A percentile compares a stretch with the other conserved stretches of the same genome.
These are phyloP conservation scores for Rhabdomys pumilio DNA, from an alignment of 2,797 vertebrate species.

Conservation along the genomic window DNA sequence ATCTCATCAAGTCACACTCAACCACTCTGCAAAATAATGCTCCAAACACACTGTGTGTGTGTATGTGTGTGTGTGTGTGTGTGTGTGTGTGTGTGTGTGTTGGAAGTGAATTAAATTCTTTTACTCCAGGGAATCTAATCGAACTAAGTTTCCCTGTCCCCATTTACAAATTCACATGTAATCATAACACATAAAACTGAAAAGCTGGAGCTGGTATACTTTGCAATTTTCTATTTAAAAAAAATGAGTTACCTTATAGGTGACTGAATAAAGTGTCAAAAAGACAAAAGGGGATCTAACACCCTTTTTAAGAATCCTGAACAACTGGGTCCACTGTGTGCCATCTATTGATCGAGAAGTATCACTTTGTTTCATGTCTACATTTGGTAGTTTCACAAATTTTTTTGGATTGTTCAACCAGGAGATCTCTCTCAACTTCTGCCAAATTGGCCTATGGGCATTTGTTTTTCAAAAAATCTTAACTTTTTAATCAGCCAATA, in stretches of 20 bases:
- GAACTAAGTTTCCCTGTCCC: conserved; percentile 73
- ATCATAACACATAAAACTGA: conserved; percentile 39
- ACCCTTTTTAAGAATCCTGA: conserved; percentile 52
- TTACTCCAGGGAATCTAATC: conserved; percentile 75
- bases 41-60: neutral
- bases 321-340: neutral
- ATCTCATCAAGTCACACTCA: conserved; percentile 61
- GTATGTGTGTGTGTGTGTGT: too few relatives aligned
- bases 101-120: conserved; percentile 54
- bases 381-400: neutral
- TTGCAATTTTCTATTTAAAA: conserved; percentile 71
- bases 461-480: neutral
- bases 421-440: neutral
- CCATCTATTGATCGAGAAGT: neutral
- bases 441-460: neutral
- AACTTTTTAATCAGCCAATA: neutral
- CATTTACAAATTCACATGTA: conserved; percentile 79
- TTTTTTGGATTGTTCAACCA: neutral
- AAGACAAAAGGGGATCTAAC: conserved; percentile 21
- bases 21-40: conserved; percentile 68
- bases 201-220: conserved; percentile 53
- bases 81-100: conserved; percentile 8
- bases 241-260: conserved; percentile 41
- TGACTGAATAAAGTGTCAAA: conserved; percentile 26
- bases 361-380: neutral